These are phyloP conservation scores for Conger conger DNA, from an alignment of 2,113 vertebrate genomes.

Conservation along the genomic window DNA sequence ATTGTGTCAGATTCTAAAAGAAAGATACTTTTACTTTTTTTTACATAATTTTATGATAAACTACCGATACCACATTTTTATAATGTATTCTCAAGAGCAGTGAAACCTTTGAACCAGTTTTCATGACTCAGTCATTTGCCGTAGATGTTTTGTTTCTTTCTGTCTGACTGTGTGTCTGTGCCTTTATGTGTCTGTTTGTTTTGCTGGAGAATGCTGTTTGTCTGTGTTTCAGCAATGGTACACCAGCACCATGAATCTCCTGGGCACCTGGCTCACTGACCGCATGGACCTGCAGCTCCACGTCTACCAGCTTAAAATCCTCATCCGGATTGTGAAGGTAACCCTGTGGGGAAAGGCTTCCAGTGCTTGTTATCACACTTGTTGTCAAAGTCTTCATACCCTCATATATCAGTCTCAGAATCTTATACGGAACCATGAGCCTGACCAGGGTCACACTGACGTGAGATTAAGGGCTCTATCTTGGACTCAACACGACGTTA, in stretches of 20 bases:
- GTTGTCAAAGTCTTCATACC: too few relatives aligned
- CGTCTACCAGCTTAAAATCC: slow-evolving; percentile 98
- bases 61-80: too few relatives aligned
- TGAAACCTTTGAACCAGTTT: not conserved
- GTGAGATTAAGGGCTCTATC: too few relatives aligned
- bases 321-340: slow-evolving; percentile 98
- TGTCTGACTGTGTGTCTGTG: slow-evolving; percentile 27
- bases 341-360: slow-evolving; percentile 16
- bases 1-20: too few relatives aligned
- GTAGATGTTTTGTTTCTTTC: not conserved
- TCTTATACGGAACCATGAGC: too few relatives aligned
- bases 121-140: not conserved
- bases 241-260: slow-evolving; percentile 96
- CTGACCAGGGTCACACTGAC: too few relatives aligned
- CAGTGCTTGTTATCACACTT: not conserved
- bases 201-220: slow-evolving; percentile 84
- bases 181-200: slow-evolving; percentile 64
- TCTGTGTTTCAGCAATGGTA: slow-evolving; percentile 99
- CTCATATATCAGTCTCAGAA: too few relatives aligned
- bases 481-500: too few relatives aligned
- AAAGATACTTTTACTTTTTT: too few relatives aligned
- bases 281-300: slow-evolving; percentile 99
- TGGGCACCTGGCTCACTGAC: slow-evolving; percentile 97
- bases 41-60: too few relatives aligned
- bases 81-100: not conserved